Percentiles rank a stretch among this genome's conserved stretches.
Conservation (phyloP, 2,797 vertebrate species). For the Pangasius mekongensis region DNA sequence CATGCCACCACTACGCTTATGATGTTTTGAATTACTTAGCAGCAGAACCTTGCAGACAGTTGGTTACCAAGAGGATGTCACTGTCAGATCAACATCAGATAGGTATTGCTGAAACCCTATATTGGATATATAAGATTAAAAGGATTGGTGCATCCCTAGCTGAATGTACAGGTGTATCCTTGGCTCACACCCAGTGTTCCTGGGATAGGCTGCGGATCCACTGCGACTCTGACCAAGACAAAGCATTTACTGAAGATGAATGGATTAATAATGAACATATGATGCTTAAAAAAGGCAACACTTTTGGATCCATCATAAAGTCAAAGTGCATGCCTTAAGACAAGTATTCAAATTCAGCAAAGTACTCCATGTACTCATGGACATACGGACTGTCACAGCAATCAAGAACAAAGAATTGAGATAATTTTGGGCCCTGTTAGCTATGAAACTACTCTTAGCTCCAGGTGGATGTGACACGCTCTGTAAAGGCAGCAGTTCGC, state of each 20-base stretch:
- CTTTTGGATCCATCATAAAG: not conserved
- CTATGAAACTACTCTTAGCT: conserved; percentile 20
- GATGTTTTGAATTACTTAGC: not conserved
- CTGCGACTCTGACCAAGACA: too few relatives aligned
- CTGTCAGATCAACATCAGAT: not conserved
- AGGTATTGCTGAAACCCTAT: not conserved
- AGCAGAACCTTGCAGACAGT: not conserved
- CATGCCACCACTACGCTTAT: not conserved
- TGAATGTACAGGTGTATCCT: not conserved
- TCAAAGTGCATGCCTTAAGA: not conserved
- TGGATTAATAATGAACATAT: not conserved
- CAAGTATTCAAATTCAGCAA: not conserved
- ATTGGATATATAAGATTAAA: not conserved
- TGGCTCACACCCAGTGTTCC: not conserved
- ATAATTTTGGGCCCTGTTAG: not conserved
- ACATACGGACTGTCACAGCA: not conserved
- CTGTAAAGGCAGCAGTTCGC: conserved; percentile 34
- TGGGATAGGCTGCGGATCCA: not conserved
- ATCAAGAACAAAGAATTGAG: not conserved
- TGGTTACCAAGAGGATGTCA: not conserved
- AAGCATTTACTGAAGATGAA: not conserved
- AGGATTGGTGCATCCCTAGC: not conserved
- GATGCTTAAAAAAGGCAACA: not conserved
- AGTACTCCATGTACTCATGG: not conserved
- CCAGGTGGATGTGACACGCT: conserved; percentile 31